Base-by-base conservation (phyloP, 2,888 invertebrate species). In the Drosophila rellima region DNA sequence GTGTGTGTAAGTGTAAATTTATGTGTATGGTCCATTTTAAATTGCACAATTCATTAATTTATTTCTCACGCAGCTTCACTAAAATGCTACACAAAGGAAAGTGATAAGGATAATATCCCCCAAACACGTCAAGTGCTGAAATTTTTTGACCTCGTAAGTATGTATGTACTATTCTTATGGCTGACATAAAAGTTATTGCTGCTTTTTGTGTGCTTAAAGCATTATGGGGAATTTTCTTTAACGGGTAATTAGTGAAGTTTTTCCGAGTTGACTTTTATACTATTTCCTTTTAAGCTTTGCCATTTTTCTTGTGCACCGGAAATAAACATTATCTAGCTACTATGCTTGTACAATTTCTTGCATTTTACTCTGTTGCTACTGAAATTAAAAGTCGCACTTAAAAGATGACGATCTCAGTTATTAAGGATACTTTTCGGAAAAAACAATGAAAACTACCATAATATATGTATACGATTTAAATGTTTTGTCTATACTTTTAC, bases 221-320 rank as follows among this genome's bases (percentile, higher is more conserved):
- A 35, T 75, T 68, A 54, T 50, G 50, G 40, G 47, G 64, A 68
- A 57, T 74, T 73, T 67, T 59, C 57, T 44, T 79, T 82, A 69
- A 70, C 75, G 72, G 70, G 79, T 83, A 89, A 83, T 83, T 83
- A 83, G 86, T 61, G 69, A 75, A 72, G 52, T 88, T 84, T 65
- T 74, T 48, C 10, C 20, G 54, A 26, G 52, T 52, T 59, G 54
- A 51, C 65, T 69, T 80, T 68, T 61, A 55, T 48, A 40, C 13
- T 31, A 52, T 56, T 44, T 63, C 17, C 26, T n/a, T 11, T 31
- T n/a, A 23, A 15, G 39, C 44, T n/a, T 29, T 23, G 40, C 40
- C 40, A 23, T 56, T 52, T 56, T 15, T 40, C 20, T 45, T 29
- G 42, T 39, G 29, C 33, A 37, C n/a, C 23, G 44, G 18, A 11